phyloP scores from a whole-genome alignment of 2,888 invertebrate species.

The Hecatera dysodea region DNA sequence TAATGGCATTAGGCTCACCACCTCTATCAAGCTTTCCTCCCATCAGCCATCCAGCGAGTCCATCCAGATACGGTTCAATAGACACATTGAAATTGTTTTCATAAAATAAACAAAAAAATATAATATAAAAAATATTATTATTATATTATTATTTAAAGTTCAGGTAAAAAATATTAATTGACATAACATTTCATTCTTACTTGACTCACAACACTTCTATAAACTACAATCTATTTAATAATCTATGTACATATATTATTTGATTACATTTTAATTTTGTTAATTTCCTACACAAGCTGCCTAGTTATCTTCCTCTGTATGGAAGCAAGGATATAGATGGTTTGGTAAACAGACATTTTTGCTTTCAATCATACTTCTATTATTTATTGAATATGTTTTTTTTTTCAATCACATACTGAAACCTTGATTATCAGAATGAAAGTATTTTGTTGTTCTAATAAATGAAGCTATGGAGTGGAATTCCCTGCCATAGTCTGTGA shows the following conservation, averaged over 20 bases:
- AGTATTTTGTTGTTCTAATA: too few relatives aligned
- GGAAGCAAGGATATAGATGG: slow-evolving; percentile 94
- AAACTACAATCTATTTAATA: not conserved
- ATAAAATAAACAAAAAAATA: too few relatives aligned
- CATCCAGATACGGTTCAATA: too few relatives aligned
- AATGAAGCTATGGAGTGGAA: too few relatives aligned
- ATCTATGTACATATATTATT: slow-evolving; percentile 3
- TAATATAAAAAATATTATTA: too few relatives aligned
- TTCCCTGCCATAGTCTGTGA: too few relatives aligned
- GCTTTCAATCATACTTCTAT: slow-evolving; percentile 27
- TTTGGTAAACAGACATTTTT: slow-evolving; percentile 90
- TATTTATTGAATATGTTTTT: not conserved
- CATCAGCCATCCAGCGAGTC: too few relatives aligned
- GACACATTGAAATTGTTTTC: too few relatives aligned
- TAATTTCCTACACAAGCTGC: slow-evolving; percentile 91
- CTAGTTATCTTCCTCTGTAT: slow-evolving; percentile 94
- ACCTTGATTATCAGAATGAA: slow-evolving; percentile 5
- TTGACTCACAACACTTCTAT: slow-evolving; percentile 6
- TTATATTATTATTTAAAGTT: too few relatives aligned
- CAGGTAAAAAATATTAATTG: too few relatives aligned
- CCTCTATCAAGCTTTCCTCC: too few relatives aligned
- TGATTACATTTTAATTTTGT: slow-evolving; percentile 49
- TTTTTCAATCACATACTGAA: not conserved
- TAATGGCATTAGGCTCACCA: not conserved
- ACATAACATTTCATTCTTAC: slow-evolving; percentile 2